Evolutionary conservation across 1,140 invertebrate genomes (phyloP), one percentile per base, ranked within the genome.

Genomic region (Cotesia glomerata): DNA sequence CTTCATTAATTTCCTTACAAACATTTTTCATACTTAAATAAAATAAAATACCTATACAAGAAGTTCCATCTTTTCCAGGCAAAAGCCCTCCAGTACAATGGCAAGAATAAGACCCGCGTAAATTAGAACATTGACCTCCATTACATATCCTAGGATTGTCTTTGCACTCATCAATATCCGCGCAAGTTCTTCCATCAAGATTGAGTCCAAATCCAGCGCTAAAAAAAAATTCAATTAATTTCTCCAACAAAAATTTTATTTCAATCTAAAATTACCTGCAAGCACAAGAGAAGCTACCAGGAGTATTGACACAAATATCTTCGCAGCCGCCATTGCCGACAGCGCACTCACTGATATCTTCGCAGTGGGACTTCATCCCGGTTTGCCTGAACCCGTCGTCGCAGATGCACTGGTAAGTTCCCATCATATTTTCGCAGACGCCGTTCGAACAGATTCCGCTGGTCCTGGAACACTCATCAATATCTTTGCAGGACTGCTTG

Each of bases 321-420:
- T 91, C 88, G 80, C 92, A 93, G 1, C 90, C 90, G 2, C 90
- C 91, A 78, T 92, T 93, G 70, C 85, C 85, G 2, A 84, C 75
- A 9, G 75, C 64, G 81, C 92, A 93, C 77, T 92, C 92, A 78
- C 93, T 88, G 49, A 92, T 87, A 80, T 91, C 90, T 84, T 91
- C 89, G 77, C 91, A 92, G 75, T 90, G 88, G 49, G 90, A 88
- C 80, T 90, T 88, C 82, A 90, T 86, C 9, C 88, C 88, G 26
- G 89, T 91, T 81, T 92, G 93, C 54, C 91, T 89, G 79, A 93
- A 94, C 0, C 94, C 94, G 65, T 93, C 91, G 78, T 94, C 92
- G 81, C 96, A 97, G 54, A 92, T 91, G 82, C 95, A 97, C 79
- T 94, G 93, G 83, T 95, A 97, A 1, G 94, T 94, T 8, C 95